These are phyloP conservation scores for Aleadryas rufinucha DNA, from an alignment of 2,113 vertebrate species.

Conservation along the genomic window DNA sequence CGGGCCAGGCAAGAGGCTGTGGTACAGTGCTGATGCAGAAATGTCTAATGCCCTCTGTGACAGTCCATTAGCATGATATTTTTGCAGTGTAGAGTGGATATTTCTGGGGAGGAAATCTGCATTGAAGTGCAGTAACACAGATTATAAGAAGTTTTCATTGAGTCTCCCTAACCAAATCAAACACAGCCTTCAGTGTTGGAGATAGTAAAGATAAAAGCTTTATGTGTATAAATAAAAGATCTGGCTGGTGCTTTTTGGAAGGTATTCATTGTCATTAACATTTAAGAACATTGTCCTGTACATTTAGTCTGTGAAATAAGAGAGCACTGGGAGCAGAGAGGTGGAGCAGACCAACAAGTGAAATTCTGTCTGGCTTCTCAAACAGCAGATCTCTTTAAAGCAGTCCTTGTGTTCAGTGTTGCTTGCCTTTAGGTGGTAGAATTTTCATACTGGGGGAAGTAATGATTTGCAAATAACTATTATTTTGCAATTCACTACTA, in stretches of 20 bases:
- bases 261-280: constrained; percentile 14
- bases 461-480: constrained; percentile 14
- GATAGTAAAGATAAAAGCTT: constrained; percentile 32
- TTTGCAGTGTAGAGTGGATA: background rate
- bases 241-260: constrained; percentile 3
- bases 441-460: constrained; percentile 31
- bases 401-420: constrained; percentile 46
- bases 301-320: constrained; percentile 28
- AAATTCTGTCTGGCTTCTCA: constrained; percentile 39
- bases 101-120: background rate
- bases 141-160: background rate
- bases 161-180: background rate
- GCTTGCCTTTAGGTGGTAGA: constrained; percentile 19
- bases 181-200: background rate
- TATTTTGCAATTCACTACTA: background rate
- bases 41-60: background rate
- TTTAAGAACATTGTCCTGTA: constrained; percentile 5
- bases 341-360: constrained; percentile 15
- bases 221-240: constrained; percentile 22
- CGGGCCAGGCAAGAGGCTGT: background rate
- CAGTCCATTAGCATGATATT: background rate
- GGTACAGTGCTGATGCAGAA: background rate
- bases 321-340: background rate
- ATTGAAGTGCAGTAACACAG: background rate
- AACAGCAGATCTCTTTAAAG: constrained; percentile 35